phyloP scores from a whole-genome alignment of 1,140 invertebrate genomes.

The Tetramorium simillimum region DNA sequence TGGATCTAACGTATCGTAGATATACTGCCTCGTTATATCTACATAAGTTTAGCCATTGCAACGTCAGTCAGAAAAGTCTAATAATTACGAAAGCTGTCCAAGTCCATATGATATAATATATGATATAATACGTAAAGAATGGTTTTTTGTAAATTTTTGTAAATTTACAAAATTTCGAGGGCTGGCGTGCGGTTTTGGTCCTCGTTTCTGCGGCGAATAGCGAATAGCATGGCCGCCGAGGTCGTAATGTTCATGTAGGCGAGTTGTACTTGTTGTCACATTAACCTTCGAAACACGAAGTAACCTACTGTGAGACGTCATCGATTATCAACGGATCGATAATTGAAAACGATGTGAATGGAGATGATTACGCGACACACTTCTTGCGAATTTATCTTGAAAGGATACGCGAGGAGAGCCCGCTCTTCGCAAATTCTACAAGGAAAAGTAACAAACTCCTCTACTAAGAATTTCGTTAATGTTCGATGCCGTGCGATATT shows the following conservation, averaged over 20 bases:
- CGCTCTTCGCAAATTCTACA: neutral
- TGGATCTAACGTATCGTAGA: neutral
- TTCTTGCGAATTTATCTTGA: neutral
- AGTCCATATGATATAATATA: too few species aligned
- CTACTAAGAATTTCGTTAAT: too few species aligned
- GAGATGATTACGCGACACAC: neutral
- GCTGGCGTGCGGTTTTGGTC: neutral
- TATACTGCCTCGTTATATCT: neutral
- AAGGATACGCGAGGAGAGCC: neutral
- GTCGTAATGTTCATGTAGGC: neutral
- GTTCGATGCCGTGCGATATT: too few species aligned
- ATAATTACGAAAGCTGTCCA: neutral
- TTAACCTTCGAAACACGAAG: conserved; percentile 9
- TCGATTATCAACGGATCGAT: conserved; percentile 18
- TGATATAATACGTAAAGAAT: too few species aligned
- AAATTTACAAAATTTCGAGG: neutral
- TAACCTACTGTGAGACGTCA: conserved; percentile 15
- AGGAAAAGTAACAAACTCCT: neutral
- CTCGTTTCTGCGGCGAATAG: neutral
- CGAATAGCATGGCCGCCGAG: neutral
- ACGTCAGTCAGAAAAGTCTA: neutral
- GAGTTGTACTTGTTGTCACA: neutral
- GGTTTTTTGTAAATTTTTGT: too few species aligned
- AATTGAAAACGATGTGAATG: neutral
- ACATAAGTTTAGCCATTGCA: neutral